Conservation (phyloP, 2,888 invertebrate species). For the Agonopterix subpropinquella region DNA sequence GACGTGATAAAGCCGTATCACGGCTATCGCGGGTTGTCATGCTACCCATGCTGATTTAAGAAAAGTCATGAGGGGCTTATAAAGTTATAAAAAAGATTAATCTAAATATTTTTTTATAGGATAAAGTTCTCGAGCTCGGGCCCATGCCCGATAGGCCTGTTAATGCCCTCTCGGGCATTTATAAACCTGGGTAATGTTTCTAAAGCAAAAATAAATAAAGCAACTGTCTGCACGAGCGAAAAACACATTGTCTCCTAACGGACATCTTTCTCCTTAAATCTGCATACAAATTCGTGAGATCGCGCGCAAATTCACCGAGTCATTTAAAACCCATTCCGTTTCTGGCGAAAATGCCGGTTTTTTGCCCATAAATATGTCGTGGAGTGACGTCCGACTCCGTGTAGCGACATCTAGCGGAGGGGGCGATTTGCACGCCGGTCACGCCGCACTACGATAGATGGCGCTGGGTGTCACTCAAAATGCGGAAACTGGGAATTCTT, state of each 20-base stretch:
- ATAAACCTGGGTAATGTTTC: no score
- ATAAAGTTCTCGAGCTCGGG: no score
- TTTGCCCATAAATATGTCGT: conserved; percentile 63
- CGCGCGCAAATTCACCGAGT: conserved; percentile 67
- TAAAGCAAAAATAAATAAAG: conserved; percentile 45
- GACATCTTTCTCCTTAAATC: conserved; percentile 64
- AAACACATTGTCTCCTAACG: conserved; percentile 53
- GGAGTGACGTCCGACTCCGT: conserved; percentile 40
- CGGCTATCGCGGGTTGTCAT: no score
- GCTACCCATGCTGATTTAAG: no score
- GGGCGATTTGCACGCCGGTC: conserved; percentile 29
- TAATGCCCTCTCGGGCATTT: no score
- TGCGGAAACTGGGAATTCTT: conserved; percentile 12
- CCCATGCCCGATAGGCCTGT: no score
- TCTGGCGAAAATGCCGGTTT: conserved; percentile 54
- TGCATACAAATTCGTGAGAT: conserved; percentile 69
- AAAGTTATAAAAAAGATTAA: no score
- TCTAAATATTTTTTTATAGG: no score
- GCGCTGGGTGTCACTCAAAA: conserved; percentile 35
- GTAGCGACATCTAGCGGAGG: conserved; percentile 42
- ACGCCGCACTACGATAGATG: conserved; percentile 39
- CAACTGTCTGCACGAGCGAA: conserved; percentile 53
- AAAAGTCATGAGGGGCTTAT: no score
- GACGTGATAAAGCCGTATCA: no score
- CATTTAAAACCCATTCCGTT: conserved; percentile 70